A percentile compares a stretch with the other conserved stretches of the same genome.
Evolutionary conservation across 2,113 vertebrate genomes (phyloP).

Genomic region (Carlito syrichta): DNA sequence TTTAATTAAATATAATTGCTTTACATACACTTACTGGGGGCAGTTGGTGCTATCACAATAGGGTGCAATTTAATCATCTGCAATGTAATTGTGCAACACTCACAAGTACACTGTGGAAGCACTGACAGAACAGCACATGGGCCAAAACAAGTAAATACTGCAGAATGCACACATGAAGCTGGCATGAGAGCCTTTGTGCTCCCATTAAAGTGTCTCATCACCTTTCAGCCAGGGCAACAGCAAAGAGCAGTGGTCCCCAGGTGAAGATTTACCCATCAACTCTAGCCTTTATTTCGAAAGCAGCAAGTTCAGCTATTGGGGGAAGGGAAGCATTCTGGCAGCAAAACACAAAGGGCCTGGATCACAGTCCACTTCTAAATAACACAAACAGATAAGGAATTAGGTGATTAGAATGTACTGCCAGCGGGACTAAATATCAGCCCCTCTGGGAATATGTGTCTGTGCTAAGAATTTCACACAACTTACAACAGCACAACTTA

Average conservation of each 20-base stretch:
- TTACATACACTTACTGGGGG: not conserved
- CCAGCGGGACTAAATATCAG: not conserved
- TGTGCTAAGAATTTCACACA: not conserved
- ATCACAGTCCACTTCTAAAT: conserved; percentile 36
- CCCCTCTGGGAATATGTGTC: not conserved
- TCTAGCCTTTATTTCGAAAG: conserved; percentile 13
- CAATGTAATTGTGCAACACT: conserved; percentile 3
- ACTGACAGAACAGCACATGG: not conserved
- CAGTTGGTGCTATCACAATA: conserved; percentile 24
- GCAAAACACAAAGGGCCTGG: conserved; percentile 35
- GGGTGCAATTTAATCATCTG: conserved; percentile 27
- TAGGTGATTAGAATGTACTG: conserved; percentile 31
- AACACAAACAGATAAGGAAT: conserved; percentile 60
- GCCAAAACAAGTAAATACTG: not conserved
- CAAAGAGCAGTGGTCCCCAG: not conserved
- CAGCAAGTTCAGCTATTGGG: not conserved
- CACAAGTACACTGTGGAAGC: not conserved
- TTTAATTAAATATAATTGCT: conserved; percentile 49
- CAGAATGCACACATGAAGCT: not conserved
- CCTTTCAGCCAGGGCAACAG: not conserved
- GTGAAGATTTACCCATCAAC: not conserved
- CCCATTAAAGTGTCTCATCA: not conserved
- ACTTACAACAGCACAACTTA: not conserved
- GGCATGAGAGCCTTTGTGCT: not conserved
- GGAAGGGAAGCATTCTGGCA: not conserved